Conservation (phyloP, 1,140 invertebrate genomes). For the Drosophila pseudoananassae region DNA sequence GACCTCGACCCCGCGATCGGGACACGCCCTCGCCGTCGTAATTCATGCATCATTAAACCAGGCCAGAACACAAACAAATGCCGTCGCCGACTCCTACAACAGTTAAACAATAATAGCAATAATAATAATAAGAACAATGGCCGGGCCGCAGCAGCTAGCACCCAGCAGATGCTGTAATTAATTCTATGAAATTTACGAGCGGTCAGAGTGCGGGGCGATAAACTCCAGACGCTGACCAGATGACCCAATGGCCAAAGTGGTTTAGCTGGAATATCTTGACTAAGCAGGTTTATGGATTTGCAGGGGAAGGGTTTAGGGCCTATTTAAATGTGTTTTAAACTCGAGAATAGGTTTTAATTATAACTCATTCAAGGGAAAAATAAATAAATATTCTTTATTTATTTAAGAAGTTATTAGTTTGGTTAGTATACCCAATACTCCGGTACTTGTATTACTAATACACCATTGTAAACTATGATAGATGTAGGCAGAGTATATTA, state of each 20-base stretch:
- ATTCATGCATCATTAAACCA: constrained; percentile 72
- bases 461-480: too few species aligned
- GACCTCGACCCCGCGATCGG: constrained; percentile 65
- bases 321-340: background rate
- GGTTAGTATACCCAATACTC: too few species aligned
- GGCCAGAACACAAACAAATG: constrained; percentile 27
- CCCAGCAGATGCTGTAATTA: constrained; percentile 53
- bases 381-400: too few species aligned
- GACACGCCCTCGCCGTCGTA: constrained; percentile 38
- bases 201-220: constrained; percentile 27
- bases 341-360: background rate
- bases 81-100: constrained; percentile 37
- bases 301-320: background rate
- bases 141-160: constrained; percentile 5
- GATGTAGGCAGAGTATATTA: too few species aligned
- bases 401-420: background rate
- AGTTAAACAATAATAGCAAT: constrained; percentile 67
- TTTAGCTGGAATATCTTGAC: constrained; percentile 12
- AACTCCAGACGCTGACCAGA: constrained; percentile 41
- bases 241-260: constrained; percentile 35
- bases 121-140: constrained; percentile 29
- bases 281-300: constrained; percentile 15
- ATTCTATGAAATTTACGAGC: constrained; percentile 51
- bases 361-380: background rate
- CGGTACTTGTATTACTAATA: too few species aligned